Percentiles rank a stretch among this genome's conserved stretches.
Evolutionary conservation across 2,113 vertebrate genomes (phyloP).

Genomic region (Andinoacara biseriatus): DNA sequence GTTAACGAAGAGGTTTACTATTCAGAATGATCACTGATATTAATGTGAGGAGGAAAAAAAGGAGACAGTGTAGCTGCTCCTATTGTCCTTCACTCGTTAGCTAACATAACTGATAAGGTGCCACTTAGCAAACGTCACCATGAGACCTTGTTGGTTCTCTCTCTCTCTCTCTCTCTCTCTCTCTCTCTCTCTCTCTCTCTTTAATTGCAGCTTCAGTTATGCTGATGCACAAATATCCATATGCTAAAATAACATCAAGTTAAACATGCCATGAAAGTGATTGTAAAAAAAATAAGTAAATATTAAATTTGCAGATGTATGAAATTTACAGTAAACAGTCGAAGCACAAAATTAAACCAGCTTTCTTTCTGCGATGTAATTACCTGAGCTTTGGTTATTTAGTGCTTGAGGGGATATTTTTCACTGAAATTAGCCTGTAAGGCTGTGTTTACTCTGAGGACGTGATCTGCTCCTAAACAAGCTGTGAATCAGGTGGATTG

Average conservation of each 20-base stretch:
- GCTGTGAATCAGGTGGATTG: background rate
- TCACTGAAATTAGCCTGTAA: background rate
- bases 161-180: background rate
- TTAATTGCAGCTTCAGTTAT: background rate
- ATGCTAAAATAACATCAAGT: conserved; percentile 3
- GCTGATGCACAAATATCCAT: background rate
- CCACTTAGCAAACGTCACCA: too few relatives aligned
- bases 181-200: background rate
- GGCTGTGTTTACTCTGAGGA: conserved; percentile 11
- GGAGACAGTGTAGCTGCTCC: too few relatives aligned
- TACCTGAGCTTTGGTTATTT: conserved; percentile 11
- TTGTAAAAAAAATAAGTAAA: conserved; percentile 4
- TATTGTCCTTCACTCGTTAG: too few relatives aligned
- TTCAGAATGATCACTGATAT: too few relatives aligned
- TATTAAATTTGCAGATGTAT: conserved; percentile 6
- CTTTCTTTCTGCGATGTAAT: conserved; percentile 20
- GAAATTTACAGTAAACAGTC: conserved; percentile 22
- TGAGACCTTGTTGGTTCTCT: too few relatives aligned
- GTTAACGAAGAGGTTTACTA: too few relatives aligned
- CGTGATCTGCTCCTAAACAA: background rate
- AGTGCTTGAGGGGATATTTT: background rate
- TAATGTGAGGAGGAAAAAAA: too few relatives aligned
- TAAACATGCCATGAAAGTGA: conserved; percentile 13
- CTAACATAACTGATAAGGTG: too few relatives aligned
- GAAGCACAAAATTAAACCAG: conserved; percentile 24